Percentiles rank a stretch among this genome's conserved stretches.
These are phyloP conservation scores for Morpho deidamia DNA, from an alignment of 2,888 invertebrate species.

Conservation along the genomic window DNA sequence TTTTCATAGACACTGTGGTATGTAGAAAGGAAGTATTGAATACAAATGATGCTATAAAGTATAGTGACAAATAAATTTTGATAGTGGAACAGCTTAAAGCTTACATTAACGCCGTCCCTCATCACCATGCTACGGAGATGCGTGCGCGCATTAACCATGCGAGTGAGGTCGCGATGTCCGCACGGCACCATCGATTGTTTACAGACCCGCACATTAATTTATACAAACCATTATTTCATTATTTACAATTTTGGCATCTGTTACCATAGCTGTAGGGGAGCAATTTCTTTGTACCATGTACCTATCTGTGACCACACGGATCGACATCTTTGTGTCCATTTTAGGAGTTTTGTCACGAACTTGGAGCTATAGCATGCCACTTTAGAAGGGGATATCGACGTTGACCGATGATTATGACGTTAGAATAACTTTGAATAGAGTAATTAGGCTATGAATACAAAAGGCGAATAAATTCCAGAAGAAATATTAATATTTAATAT, in stretches of 20 bases:
- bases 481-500: constrained; percentile 47
- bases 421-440: constrained; percentile 74
- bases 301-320: constrained; percentile 48
- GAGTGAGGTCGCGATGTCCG: constrained; percentile 47
- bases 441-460: constrained; percentile 69
- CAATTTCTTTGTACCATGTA: constrained; percentile 22
- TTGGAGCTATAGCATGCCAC: constrained; percentile 51
- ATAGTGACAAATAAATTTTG: constrained; percentile 50
- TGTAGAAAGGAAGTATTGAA: constrained; percentile 54
- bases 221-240: constrained; percentile 39
- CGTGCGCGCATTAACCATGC: constrained; percentile 66
- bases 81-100: constrained; percentile 46
- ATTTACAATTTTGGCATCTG: constrained; percentile 45
- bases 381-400: constrained; percentile 63
- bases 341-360: constrained; percentile 71
- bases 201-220: constrained; percentile 46
- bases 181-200: constrained; percentile 66
- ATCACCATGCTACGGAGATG: constrained; percentile 58
- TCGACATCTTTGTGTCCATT: constrained; percentile 56
- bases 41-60: constrained; percentile 60
- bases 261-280: constrained; percentile 37
- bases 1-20: constrained; percentile 15
- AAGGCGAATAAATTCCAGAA: constrained; percentile 48
- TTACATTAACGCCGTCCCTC: constrained; percentile 47
- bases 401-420: constrained; percentile 71